These are phyloP conservation scores for Chloroceryle aenea DNA, from an alignment of 2,113 vertebrate genomes.

Conservation along the genomic window DNA sequence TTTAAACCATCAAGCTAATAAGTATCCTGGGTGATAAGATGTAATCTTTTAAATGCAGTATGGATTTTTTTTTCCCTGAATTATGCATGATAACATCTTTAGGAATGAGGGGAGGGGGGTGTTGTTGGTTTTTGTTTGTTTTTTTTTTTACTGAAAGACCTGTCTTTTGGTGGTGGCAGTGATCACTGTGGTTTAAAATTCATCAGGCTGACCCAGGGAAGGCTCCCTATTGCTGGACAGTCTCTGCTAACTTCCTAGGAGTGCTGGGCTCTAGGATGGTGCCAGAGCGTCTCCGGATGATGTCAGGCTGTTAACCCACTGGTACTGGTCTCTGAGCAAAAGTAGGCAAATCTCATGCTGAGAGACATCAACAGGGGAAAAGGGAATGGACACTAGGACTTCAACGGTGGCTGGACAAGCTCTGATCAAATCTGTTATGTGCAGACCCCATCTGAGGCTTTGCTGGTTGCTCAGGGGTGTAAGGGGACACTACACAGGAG, in stretches of 20 bases:
- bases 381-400: not conserved
- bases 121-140: not conserved
- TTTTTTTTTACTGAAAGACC: not conserved
- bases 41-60: constrained; percentile 73
- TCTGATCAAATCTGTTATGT: not conserved
- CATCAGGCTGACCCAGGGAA: not conserved
- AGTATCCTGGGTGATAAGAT: constrained; percentile 64
- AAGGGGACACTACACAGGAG: accelerated
- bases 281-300: not conserved
- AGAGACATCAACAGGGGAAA: not conserved
- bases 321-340: not conserved
- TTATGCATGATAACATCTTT: constrained; percentile 66
- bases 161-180: not conserved
- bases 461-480: not conserved
- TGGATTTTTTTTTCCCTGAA: constrained; percentile 69
- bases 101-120: not conserved
- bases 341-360: accelerated
- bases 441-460: not conserved
- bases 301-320: not conserved
- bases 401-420: not conserved
- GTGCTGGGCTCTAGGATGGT: not conserved
- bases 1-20: constrained; percentile 64
- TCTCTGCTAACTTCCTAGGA: not conserved
- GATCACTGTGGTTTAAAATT: constrained; percentile 3
- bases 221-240: not conserved